These are phyloP conservation scores for Carapus acus DNA, from an alignment of 2,797 vertebrate species.

Conservation along the genomic window DNA sequence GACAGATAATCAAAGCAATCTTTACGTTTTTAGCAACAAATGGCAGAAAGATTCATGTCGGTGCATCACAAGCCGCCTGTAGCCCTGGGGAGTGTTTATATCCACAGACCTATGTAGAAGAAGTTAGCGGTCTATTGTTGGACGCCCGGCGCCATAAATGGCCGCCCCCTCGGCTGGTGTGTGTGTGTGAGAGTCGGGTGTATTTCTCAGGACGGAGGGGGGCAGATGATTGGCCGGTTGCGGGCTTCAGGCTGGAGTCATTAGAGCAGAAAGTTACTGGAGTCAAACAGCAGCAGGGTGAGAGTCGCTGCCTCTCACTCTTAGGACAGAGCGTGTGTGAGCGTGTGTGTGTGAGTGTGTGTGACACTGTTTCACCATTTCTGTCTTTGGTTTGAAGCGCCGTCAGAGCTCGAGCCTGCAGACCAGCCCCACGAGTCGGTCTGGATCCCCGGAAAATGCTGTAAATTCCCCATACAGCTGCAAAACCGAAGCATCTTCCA, in stretches of 20 bases:
- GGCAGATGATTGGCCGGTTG: too few relatives aligned
- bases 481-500: too few relatives aligned
- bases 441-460: neutral
- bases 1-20: neutral
- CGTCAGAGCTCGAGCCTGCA: too few relatives aligned
- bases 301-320: neutral
- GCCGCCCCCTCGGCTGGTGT: neutral
- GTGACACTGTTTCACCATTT: neutral
- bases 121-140: neutral
- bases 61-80: too few relatives aligned
- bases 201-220: neutral
- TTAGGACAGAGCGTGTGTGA: neutral
- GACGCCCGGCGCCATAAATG: neutral
- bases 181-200: neutral
- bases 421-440: neutral
- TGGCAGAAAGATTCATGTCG: neutral
- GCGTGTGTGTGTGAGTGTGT: too few relatives aligned
- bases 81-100: too few relatives aligned
- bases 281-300: neutral
- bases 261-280: neutral
- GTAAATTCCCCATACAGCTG: neutral
- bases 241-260: neutral
- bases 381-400: too few relatives aligned
- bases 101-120: too few relatives aligned
- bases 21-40: neutral